Percentiles rank a stretch among this genome's conserved stretches.
Conservation (phyloP, 2,113 vertebrate species). For the Sturnus vulgaris region DNA sequence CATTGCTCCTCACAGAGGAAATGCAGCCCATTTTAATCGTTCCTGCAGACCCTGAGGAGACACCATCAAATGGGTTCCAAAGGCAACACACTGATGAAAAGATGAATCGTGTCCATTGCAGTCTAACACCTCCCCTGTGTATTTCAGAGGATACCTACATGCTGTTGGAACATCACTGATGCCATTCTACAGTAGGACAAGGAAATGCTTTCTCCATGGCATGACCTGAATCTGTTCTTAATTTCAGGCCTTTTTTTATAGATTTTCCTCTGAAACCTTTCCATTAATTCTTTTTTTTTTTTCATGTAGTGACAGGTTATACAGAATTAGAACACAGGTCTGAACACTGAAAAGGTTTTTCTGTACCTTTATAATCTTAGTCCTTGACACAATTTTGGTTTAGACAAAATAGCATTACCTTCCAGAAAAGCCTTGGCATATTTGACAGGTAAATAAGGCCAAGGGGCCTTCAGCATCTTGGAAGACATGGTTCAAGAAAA, state of each 20-base stretch:
- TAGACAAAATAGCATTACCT: not conserved
- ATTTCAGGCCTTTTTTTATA: not conserved
- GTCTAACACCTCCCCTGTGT: not conserved
- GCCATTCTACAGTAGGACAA: not conserved
- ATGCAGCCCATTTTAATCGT: not conserved
- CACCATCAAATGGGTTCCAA: not conserved
- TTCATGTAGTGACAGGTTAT: not conserved
- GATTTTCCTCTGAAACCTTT: not conserved
- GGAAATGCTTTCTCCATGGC: not conserved
- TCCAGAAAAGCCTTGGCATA: not conserved
- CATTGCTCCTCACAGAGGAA: not conserved
- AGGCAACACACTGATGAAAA: not conserved
- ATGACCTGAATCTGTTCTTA: not conserved
- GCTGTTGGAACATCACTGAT: not conserved
- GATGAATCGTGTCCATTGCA: not conserved
- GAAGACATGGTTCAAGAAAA: not conserved
- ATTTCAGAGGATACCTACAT: not conserved
- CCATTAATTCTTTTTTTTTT: not conserved
- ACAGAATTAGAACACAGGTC: not conserved
- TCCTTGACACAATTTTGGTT: not conserved
- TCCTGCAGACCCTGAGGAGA: not conserved
- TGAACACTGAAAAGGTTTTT: not conserved
- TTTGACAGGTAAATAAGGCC: not conserved
- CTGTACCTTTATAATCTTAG: not conserved
- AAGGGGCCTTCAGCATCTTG: not conserved